Percentiles rank a stretch among this genome's conserved stretches.
phyloP scores from a whole-genome alignment of 2,113 vertebrate genomes.

The Isichthys henryi region DNA sequence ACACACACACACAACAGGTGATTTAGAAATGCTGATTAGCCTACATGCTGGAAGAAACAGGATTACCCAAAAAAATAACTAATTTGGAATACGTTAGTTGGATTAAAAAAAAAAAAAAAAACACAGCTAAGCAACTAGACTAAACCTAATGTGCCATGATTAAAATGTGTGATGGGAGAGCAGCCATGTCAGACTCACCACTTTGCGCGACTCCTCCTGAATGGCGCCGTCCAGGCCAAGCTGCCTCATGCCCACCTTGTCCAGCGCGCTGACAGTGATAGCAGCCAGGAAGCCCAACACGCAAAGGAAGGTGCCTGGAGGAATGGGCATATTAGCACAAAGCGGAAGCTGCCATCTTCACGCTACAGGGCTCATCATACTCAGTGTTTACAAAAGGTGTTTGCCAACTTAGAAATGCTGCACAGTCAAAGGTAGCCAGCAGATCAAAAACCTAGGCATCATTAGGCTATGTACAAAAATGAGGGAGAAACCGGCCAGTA shows the following conservation, averaged over 20 bases:
- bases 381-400: neutral
- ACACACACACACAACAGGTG: neutral
- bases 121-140: neutral
- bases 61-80: neutral
- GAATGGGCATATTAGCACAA: slow-evolving; percentile 14
- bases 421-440: neutral
- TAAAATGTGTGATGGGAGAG: neutral
- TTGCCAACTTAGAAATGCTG: neutral
- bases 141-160: neutral
- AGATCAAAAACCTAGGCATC: neutral
- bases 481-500: neutral
- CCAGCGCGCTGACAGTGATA: slow-evolving; percentile 56
- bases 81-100: neutral
- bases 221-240: slow-evolving; percentile 64
- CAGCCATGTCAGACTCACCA: slow-evolving; percentile 43
- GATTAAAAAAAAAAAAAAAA: too few relatives aligned
- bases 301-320: slow-evolving; percentile 61
- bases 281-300: slow-evolving; percentile 64
- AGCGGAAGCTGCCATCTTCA: slow-evolving; percentile 30
- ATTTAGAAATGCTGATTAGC: neutral
- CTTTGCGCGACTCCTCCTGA: slow-evolving; percentile 67
- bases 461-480: neutral
- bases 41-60: neutral
- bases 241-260: slow-evolving; percentile 68
- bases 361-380: slow-evolving; percentile 23